A percentile compares a stretch with the other conserved stretches of the same genome.
These are phyloP conservation scores for Tetramorium alpestre DNA, from an alignment of 1,140 invertebrate genomes.

Conservation along the genomic window DNA sequence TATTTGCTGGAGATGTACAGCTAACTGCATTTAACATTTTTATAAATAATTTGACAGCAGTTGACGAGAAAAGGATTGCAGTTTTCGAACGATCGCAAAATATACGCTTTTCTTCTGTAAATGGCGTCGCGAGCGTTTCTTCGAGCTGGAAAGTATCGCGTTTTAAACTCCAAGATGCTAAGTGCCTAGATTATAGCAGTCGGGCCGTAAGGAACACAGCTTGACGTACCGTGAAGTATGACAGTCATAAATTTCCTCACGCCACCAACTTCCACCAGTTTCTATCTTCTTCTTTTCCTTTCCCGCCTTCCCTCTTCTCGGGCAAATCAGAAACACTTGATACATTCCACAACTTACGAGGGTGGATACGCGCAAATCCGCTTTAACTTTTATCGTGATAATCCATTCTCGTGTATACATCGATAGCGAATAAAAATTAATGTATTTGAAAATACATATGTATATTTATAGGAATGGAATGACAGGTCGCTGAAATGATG, in stretches of 20 bases:
- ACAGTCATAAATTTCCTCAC: conserved; percentile 77
- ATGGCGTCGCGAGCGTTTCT: not conserved
- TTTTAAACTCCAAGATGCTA: conserved; percentile 72
- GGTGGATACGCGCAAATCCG: conserved; percentile 6
- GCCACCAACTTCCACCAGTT: conserved; percentile 49
- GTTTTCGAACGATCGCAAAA: not conserved
- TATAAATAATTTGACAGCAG: not conserved
- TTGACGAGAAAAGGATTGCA: not conserved
- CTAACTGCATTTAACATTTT: not conserved
- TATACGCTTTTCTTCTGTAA: not conserved
- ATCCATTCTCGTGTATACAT: conserved; percentile 15
- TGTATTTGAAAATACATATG: not conserved
- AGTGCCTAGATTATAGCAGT: conserved; percentile 78
- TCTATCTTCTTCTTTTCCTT: not conserved
- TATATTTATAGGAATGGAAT: not conserved
- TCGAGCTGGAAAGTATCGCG: conserved; percentile 61
- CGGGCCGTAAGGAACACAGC: conserved; percentile 57
- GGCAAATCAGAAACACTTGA: conserved; percentile 51
- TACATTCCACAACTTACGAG: conserved; percentile 38
- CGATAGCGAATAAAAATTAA: not conserved
- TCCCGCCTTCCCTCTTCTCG: conserved; percentile 13
- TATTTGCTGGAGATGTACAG: not conserved
- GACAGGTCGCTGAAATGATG: not conserved
- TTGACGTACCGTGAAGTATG: conserved; percentile 75
- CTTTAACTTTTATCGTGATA: conserved; percentile 45